Conservation (phyloP, 2,113 vertebrate genomes). For the Marmota flaviventris region DNA sequence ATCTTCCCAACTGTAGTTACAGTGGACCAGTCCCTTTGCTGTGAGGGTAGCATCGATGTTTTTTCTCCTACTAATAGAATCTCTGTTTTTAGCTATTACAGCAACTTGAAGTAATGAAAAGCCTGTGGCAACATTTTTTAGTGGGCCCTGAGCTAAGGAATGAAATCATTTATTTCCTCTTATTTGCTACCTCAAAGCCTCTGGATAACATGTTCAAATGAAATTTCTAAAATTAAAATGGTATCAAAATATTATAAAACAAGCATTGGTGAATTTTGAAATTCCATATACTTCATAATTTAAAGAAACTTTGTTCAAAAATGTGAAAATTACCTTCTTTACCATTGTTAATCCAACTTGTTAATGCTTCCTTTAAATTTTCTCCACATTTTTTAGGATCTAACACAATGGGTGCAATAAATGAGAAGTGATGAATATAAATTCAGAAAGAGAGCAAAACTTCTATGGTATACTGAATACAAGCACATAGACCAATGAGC, state of each 20-base stretch:
- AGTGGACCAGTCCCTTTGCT: neutral
- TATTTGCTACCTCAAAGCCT: neutral
- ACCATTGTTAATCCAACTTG: slow-evolving; percentile 76
- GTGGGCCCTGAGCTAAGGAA: neutral
- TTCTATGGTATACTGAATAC: too few relatives aligned
- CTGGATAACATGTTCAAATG: neutral
- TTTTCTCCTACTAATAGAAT: neutral
- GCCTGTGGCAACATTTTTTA: neutral
- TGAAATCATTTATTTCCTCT: neutral
- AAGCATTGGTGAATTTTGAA: neutral
- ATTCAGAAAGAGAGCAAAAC: too few relatives aligned
- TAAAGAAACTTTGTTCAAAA: neutral
- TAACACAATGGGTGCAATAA: neutral
- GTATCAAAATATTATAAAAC: neutral
- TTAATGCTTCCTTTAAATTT: slow-evolving; percentile 81
- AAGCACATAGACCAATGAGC: too few relatives aligned
- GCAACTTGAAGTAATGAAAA: neutral
- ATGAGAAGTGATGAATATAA: too few relatives aligned
- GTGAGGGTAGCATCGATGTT: neutral
- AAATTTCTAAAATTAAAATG: neutral
- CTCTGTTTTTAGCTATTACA: neutral
- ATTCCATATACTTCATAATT: neutral
- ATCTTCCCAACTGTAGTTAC: neutral
- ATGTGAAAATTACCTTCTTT: slow-evolving; percentile 78
- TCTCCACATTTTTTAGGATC: slow-evolving; percentile 77